Percentiles rank a stretch among this genome's conserved stretches.
Conservation (phyloP, 2,113 vertebrate species). For the Nothobranchius furzeri region DNA sequence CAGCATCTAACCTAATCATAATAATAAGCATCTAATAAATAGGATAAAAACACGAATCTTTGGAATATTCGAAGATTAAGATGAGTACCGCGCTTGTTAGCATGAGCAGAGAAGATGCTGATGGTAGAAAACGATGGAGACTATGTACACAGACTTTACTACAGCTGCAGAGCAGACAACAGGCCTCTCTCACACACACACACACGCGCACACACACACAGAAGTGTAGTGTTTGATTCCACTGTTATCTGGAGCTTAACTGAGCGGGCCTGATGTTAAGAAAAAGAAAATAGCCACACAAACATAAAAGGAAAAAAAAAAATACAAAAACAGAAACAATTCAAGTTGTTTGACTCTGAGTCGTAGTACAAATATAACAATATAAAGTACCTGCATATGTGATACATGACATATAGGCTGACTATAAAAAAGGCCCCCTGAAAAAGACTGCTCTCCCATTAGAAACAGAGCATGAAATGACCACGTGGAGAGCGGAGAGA, state of each 20-base stretch:
- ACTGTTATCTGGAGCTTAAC: constrained; percentile 57
- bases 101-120: constrained; percentile 45
- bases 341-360: constrained; percentile 76
- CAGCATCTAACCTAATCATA: constrained; percentile 29
- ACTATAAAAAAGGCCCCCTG: constrained; percentile 72
- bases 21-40: constrained; percentile 53
- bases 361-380: constrained; percentile 72
- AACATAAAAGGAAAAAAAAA: constrained; percentile 46
- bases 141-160: constrained; percentile 49
- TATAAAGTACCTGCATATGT: constrained; percentile 81
- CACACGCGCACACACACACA: constrained; percentile 19
- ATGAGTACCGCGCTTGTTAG: constrained; percentile 62
- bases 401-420: constrained; percentile 76
- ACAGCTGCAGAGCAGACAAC: constrained; percentile 49
- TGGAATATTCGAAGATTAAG: constrained; percentile 56
- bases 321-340: constrained; percentile 67
- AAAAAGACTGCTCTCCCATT: constrained; percentile 66
- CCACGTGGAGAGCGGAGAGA: constrained; percentile 67
- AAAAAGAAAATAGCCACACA: constrained; percentile 59
- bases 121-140: constrained; percentile 42
- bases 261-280: constrained; percentile 41
- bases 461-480: constrained; percentile 65
- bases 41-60: constrained; percentile 64
- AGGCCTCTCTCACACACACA: constrained; percentile 12
- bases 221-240: constrained; percentile 70